Conservation (phyloP, 2,888 invertebrate species). For the Thera obeliscata region DNA sequence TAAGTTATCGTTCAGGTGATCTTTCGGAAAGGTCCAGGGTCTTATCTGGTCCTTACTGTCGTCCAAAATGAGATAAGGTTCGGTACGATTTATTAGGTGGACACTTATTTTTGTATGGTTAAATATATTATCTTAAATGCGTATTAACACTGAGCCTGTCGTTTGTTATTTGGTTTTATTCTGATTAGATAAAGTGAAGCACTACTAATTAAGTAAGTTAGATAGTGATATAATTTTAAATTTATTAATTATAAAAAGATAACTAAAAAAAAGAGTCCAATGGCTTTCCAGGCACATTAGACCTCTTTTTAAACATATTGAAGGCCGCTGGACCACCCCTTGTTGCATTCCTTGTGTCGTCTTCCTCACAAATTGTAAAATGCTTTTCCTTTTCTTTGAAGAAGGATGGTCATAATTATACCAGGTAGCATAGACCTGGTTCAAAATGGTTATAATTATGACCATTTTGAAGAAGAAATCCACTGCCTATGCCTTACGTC, state of each 20-base stretch:
- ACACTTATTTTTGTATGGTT: conserved; percentile 79
- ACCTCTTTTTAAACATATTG: no score
- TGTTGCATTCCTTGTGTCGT: no score
- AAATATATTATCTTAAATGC: conserved; percentile 84
- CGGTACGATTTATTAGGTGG: conserved; percentile 79
- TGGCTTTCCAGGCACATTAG: no score
- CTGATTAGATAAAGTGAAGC: conserved; percentile 54
- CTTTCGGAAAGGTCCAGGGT: conserved; percentile 56
- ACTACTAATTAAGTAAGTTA: conserved; percentile 42
- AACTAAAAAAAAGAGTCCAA: no score
- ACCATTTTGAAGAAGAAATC: neutral
- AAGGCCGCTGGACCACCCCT: no score
- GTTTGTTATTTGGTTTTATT: conserved; percentile 71
- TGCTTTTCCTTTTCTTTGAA: no score
- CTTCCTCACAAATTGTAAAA: no score
- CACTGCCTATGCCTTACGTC: conserved; percentile 4
- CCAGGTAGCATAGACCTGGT: no score
- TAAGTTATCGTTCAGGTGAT: conserved; percentile 34
- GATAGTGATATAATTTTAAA: conserved; percentile 3
- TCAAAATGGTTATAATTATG: no score
- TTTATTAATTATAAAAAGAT: no score
- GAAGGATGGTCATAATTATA: no score
- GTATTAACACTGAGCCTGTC: conserved; percentile 79
- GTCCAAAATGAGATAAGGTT: conserved; percentile 76
- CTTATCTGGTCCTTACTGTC: conserved; percentile 79